Evolutionary conservation across 1,140 invertebrate genomes (phyloP).

Genomic region (Nasonia giraulti): DNA sequence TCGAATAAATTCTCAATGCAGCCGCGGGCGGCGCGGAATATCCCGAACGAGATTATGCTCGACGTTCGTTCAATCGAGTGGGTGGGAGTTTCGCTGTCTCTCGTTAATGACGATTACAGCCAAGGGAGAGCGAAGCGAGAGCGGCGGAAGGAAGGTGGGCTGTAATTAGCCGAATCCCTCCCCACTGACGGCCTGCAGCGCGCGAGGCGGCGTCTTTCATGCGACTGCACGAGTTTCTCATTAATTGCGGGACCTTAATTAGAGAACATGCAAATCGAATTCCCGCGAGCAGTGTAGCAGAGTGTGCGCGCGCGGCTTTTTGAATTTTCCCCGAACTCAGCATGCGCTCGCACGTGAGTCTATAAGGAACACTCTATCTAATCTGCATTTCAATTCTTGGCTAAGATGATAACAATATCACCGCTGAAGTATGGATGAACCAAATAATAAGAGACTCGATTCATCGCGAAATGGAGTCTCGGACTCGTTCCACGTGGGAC

Average conservation of each 20-base stretch:
- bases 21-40: not conserved
- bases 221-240: constrained; percentile 10
- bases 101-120: constrained; percentile 43
- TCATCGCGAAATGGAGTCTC: not conserved
- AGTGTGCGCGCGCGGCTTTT: not conserved
- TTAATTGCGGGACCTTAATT: constrained; percentile 45
- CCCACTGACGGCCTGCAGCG: not conserved
- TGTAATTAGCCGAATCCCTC: constrained; percentile 33
- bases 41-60: constrained; percentile 31
- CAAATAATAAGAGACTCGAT: too few relatives aligned
- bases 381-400: constrained; percentile 24
- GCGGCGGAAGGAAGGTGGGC: not conserved
- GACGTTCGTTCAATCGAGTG: not conserved
- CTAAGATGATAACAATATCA: not conserved
- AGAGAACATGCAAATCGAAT: constrained; percentile 44
- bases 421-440: too few relatives aligned
- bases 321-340: not conserved
- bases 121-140: not conserved
- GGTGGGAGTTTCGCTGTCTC: not conserved
- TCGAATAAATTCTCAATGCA: constrained; percentile 50
- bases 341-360: not conserved
- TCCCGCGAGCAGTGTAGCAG: not conserved
- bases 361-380: constrained; percentile 29
- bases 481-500: not conserved
- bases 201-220: constrained; percentile 16